Percentiles rank a stretch among this genome's conserved stretches.
These are phyloP conservation scores for Propithecus perrieri DNA, from an alignment of 2,797 vertebrate species.

Conservation along the genomic window DNA sequence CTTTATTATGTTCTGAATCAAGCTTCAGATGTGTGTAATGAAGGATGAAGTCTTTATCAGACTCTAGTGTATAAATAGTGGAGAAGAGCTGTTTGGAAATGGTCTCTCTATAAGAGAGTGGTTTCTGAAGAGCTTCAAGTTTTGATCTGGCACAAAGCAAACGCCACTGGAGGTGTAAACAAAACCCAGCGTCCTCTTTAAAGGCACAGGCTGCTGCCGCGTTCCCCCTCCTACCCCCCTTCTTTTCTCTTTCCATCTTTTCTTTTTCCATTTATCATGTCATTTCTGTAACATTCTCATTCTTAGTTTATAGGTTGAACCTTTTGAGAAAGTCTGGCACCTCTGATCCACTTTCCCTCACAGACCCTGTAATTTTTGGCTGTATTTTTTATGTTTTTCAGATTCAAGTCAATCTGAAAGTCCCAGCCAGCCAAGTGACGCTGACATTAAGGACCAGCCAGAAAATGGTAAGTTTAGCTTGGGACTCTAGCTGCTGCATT, in stretches of 20 bases:
- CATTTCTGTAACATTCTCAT: constrained; percentile 68
- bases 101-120: constrained; percentile 75
- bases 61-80: constrained; percentile 78
- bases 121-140: constrained; percentile 73
- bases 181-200: background rate
- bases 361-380: constrained; percentile 88
- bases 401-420: constrained; percentile 97
- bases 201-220: background rate
- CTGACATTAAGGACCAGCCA: constrained; percentile 98
- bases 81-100: constrained; percentile 79
- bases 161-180: background rate
- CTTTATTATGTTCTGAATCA: constrained; percentile 85
- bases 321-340: constrained; percentile 84
- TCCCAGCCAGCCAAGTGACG: constrained; percentile 96
- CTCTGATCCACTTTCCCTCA: constrained; percentile 83
- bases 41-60: constrained; percentile 78
- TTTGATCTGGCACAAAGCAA: constrained; percentile 48
- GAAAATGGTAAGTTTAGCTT: constrained; percentile 94
- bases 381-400: constrained; percentile 90
- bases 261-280: constrained; percentile 57
- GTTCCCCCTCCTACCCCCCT: rapidly evolving
- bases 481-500: constrained; percentile 7
- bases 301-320: constrained; percentile 78
- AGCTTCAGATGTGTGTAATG: constrained; percentile 84
- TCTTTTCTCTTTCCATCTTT: constrained; percentile 38